Conservation (phyloP, 2,113 vertebrate species). For the Phyllopteryx taeniolatus region DNA sequence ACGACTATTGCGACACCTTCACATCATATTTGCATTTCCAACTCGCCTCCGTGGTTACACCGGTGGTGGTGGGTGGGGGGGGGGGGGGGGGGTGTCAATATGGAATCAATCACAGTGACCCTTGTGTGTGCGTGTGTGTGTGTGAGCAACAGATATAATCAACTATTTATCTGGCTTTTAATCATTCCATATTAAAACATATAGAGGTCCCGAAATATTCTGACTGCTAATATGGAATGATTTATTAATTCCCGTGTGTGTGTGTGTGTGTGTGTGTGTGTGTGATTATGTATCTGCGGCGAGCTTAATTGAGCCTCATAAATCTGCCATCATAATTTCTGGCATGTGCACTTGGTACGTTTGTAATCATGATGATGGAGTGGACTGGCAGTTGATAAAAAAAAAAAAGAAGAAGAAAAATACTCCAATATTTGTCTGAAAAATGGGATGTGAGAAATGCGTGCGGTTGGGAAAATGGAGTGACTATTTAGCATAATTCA, state of each 20-base stretch:
- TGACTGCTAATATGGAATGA: constrained; percentile 4
- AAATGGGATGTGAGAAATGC: neutral
- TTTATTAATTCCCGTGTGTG: constrained; percentile 22
- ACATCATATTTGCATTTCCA: constrained; percentile 70
- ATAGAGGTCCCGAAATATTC: constrained; percentile 32
- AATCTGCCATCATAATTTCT: constrained; percentile 9
- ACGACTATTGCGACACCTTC: constrained; percentile 21
- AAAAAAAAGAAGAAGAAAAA: neutral
- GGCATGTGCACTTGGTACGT: constrained; percentile 1
- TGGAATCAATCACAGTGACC: constrained; percentile 69
- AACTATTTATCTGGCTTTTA: constrained; percentile 65
- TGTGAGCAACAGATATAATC: constrained; percentile 67
- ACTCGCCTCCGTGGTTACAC: constrained; percentile 48
- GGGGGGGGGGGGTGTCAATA: constrained; percentile 56
- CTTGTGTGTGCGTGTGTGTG: constrained; percentile 49
- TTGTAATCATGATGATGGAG: constrained; percentile 3
- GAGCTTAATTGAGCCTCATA: neutral
- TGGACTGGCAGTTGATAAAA: neutral
- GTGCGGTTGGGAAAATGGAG: neutral
- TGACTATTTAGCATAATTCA: neutral
- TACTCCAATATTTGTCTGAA: neutral
- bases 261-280: neutral
- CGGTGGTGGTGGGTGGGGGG: neutral
- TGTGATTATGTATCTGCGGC: constrained; percentile 3
- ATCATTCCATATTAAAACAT: constrained; percentile 50